phyloP scores from a whole-genome alignment of 2,797 vertebrate species.

The Tragopan temminckii region DNA sequence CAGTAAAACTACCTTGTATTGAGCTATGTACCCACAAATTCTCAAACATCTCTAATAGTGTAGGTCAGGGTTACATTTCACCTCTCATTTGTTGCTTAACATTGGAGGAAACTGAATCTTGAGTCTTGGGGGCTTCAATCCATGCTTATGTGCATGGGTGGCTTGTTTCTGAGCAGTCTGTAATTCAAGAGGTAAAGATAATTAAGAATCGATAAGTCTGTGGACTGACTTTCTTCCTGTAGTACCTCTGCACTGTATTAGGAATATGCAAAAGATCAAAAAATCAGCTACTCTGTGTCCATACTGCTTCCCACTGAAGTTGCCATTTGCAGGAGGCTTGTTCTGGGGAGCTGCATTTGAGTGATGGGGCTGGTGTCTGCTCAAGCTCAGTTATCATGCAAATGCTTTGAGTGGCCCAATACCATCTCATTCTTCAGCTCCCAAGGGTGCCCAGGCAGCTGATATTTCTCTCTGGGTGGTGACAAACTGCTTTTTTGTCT shows the following conservation, averaged over 20 bases:
- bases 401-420: neutral
- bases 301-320: neutral
- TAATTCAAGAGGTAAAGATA: neutral
- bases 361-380: neutral
- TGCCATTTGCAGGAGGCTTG: neutral
- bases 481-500: neutral
- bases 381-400: neutral
- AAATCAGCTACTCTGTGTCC: neutral
- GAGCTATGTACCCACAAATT: neutral
- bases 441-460: neutral
- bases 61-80: conserved; percentile 2
- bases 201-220: neutral
- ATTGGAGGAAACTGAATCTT: neutral
- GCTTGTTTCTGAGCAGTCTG: neutral
- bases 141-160: neutral
- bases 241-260: neutral
- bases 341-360: neutral
- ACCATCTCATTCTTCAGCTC: neutral
- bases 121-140: neutral
- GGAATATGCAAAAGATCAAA: neutral
- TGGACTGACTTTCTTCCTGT: neutral
- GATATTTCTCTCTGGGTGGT: neutral
- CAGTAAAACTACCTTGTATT: neutral
- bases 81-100: neutral
- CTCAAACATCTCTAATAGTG: neutral